Evolutionary conservation across 2,113 vertebrate species (phyloP).

Genomic region (Pelmatolapia mariae): DNA sequence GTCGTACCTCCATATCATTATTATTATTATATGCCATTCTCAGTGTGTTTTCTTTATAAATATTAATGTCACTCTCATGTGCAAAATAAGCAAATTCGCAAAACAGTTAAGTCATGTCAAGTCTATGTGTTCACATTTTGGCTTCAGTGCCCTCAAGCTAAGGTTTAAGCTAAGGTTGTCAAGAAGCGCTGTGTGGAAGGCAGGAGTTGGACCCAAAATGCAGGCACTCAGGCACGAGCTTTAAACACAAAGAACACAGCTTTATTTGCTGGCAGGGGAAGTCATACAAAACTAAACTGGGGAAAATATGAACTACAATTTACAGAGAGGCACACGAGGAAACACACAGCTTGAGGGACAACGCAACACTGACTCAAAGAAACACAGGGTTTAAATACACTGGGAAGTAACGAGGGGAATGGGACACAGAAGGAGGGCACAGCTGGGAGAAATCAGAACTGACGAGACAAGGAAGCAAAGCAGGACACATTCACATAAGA

Average conservation of each 20-base stretch:
- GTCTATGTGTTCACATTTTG: background rate
- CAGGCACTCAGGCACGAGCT: background rate
- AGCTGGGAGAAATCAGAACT: no score
- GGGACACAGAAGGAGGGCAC: no score
- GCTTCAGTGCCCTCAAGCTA: background rate
- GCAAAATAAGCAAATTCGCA: background rate
- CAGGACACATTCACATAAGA: no score
- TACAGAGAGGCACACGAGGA: accelerated
- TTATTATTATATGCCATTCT: background rate
- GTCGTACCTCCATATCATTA: no score
- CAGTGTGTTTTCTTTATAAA: background rate
- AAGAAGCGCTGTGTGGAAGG: background rate
- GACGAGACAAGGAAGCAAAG: no score
- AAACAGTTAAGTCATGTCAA: background rate
- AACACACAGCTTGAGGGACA: no score
- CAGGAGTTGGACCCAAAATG: background rate
- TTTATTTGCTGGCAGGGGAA: background rate
- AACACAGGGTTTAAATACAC: no score
- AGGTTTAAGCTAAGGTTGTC: background rate
- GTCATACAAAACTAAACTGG: background rate
- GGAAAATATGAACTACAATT: background rate
- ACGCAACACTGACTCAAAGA: no score
- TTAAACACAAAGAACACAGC: background rate
- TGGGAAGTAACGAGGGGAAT: no score
- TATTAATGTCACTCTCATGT: background rate